These are phyloP conservation scores for Harpagoxenus sublaevis DNA, from an alignment of 2,888 invertebrate genomes.

Conservation along the genomic window DNA sequence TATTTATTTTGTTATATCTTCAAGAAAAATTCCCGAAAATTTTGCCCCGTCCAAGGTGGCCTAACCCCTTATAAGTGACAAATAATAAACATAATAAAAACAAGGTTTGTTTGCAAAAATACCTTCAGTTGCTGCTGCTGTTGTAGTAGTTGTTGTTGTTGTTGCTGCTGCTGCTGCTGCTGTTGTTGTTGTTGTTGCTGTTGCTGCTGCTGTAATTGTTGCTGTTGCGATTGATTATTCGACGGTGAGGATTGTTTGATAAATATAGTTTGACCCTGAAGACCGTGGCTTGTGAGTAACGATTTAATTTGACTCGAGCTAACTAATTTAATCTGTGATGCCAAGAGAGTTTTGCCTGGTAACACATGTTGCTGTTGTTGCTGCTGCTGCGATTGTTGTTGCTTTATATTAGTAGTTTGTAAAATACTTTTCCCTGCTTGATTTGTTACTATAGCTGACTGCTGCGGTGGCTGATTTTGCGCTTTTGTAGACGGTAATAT, in stretches of 20 bases:
- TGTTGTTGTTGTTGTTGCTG: constrained; percentile 84
- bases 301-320: constrained; percentile 85
- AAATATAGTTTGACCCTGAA: constrained; percentile 85
- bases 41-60: no score
- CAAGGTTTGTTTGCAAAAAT: constrained; percentile 60
- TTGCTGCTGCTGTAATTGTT: constrained; percentile 82
- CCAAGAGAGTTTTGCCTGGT: constrained; percentile 84
- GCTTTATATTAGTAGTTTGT: constrained; percentile 81
- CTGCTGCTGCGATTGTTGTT: constrained; percentile 69
- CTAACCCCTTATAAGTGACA: no score
- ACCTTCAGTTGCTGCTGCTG: constrained; percentile 84
- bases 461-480: constrained; percentile 79
- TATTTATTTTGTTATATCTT: no score
- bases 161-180: constrained; percentile 73
- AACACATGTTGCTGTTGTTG: constrained; percentile 79
- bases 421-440: constrained; percentile 81
- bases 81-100: not conserved
- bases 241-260: constrained; percentile 84
- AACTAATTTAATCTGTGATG: constrained; percentile 85
- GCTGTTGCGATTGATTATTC: constrained; percentile 79
- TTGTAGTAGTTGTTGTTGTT: constrained; percentile 84
- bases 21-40: no score
- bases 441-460: constrained; percentile 75
- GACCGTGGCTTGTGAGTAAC: constrained; percentile 83
- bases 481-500: constrained; percentile 86